These are phyloP conservation scores for Lagodon rhomboides DNA, from an alignment of 2,797 vertebrate genomes.

Conservation along the genomic window DNA sequence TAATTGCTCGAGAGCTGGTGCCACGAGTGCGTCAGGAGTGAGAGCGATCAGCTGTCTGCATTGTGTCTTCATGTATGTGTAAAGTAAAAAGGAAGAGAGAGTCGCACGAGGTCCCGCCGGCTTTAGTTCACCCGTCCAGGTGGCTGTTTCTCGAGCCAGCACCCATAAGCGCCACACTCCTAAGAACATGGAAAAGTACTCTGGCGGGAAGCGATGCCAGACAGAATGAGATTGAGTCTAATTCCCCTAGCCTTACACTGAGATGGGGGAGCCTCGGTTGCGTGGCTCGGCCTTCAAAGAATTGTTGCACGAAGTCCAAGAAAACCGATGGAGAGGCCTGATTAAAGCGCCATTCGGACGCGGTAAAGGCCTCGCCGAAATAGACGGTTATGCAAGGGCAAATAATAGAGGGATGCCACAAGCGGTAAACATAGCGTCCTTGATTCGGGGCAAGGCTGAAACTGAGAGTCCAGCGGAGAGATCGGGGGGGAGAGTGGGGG, in stretches of 20 bases:
- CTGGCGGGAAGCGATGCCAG: conserved; percentile 26
- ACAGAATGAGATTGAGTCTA: conserved; percentile 46
- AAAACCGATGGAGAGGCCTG: conserved; percentile 24
- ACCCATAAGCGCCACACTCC: conserved; percentile 38
- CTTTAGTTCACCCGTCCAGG: conserved; percentile 49
- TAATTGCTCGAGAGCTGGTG: conserved; percentile 12
- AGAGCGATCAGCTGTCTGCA: conserved; percentile 21
- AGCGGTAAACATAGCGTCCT: conserved; percentile 44
- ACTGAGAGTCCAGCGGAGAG: conserved; percentile 39
- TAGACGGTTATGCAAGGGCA: conserved; percentile 54
- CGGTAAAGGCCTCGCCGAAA: conserved; percentile 29
- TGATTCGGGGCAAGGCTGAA: conserved; percentile 56
- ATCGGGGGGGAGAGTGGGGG: conserved; percentile 5
- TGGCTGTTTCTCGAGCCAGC: conserved; percentile 35
- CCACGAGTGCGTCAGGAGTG: conserved; percentile 28
- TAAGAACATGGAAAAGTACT: conserved; percentile 62
- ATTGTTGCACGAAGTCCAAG: conserved; percentile 29
- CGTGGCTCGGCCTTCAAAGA: conserved; percentile 30
- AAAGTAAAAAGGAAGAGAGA: conserved; percentile 8
- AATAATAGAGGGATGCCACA: conserved; percentile 54
- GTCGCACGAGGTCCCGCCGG: conserved; percentile 30
- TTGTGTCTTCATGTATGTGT: conserved; percentile 21
- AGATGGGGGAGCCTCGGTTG: conserved; percentile 13
- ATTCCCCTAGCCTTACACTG: conserved; percentile 27
- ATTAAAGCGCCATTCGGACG: conserved; percentile 48